These are phyloP conservation scores for Australoheros scitulus DNA, from an alignment of 2,113 vertebrate species.

Conservation along the genomic window DNA sequence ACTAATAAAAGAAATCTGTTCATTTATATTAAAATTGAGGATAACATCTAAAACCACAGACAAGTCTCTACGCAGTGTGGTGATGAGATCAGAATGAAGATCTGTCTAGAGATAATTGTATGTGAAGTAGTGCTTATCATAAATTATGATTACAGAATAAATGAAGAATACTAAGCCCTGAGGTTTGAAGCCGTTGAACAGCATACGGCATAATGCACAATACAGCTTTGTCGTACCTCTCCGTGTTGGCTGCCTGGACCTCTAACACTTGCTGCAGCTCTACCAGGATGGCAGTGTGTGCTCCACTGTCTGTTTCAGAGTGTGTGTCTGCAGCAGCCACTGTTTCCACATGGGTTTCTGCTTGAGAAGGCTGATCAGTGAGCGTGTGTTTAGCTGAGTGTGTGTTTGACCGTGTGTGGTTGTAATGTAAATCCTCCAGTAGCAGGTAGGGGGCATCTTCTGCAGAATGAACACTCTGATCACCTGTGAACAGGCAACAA, in stretches of 20 bases:
- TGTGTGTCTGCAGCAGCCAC: neutral
- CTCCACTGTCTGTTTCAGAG: neutral
- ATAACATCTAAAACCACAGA: neutral
- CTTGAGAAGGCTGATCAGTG: neutral
- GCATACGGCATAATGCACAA: fast-evolving
- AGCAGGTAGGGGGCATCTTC: slow-evolving; percentile 62
- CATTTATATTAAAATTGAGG: neutral
- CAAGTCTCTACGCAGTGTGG: neutral
- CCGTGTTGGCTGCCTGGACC: slow-evolving; percentile 78
- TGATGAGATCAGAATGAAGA: neutral
- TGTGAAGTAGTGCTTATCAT: neutral
- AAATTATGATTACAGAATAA: neutral
- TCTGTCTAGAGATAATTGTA: neutral
- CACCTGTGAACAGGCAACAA: neutral
- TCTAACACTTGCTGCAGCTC: slow-evolving; percentile 75
- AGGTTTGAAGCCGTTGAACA: neutral
- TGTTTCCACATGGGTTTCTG: neutral
- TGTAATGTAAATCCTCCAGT: slow-evolving; percentile 59
- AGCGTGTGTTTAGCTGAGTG: slow-evolving; percentile 22
- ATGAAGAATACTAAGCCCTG: neutral
- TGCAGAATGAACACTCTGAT: neutral
- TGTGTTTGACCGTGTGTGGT: slow-evolving; percentile 61
- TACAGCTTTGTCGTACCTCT: slow-evolving; percentile 76
- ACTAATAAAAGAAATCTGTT: neutral
- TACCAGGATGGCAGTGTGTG: slow-evolving; percentile 20